phyloP scores from a whole-genome alignment of 1,140 invertebrate species.

The Bombus terrestris region DNA sequence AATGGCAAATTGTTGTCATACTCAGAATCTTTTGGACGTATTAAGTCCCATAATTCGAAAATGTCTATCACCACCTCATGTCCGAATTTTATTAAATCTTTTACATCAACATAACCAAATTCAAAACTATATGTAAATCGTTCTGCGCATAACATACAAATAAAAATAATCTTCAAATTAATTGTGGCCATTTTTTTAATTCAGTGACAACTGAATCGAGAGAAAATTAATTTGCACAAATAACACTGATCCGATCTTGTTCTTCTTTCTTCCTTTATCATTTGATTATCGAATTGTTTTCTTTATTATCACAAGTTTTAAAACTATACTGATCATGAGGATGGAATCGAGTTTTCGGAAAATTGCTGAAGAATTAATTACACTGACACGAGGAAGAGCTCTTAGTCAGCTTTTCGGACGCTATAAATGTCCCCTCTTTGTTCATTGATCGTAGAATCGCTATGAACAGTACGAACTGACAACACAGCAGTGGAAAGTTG shows the following conservation, averaged over 20 bases:
- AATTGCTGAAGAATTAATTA: not conserved
- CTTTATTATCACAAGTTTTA: not conserved
- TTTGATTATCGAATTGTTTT: not conserved
- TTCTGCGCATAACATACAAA: not conserved
- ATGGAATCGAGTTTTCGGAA: not conserved
- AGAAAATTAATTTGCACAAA: not conserved
- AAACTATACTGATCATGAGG: not conserved
- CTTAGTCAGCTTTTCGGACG: not conserved
- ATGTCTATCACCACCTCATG: conserved; percentile 84
- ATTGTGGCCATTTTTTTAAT: not conserved
- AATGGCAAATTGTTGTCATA: conserved; percentile 84
- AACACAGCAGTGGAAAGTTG: not conserved
- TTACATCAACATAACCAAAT: conserved; percentile 83
- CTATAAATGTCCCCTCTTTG: not conserved
- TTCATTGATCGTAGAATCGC: not conserved
- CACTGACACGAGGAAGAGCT: not conserved
- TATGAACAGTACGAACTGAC: not conserved
- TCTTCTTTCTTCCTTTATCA: not conserved
- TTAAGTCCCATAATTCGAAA: conserved; percentile 85
- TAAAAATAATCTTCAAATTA: not conserved
- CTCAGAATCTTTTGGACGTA: conserved; percentile 75
- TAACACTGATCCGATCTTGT: conserved; percentile 1
- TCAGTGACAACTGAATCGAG: not conserved
- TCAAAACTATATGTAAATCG: not conserved
- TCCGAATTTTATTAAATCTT: conserved; percentile 85